Evolutionary conservation across 2,888 invertebrate species (phyloP), one percentile per base, ranked within the genome.

Genomic region (Labia minor): DNA sequence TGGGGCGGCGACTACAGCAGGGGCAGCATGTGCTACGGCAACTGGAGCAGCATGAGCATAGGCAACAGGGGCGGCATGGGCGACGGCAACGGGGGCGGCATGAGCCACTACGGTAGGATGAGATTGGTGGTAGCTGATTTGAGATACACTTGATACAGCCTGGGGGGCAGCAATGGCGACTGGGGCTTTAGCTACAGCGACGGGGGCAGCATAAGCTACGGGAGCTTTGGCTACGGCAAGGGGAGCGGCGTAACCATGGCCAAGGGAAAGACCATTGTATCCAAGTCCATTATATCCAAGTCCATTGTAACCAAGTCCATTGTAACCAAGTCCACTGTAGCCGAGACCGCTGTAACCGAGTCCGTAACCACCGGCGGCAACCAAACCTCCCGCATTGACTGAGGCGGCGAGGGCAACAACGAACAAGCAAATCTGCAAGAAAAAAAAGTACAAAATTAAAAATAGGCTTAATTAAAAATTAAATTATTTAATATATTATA

Each of bases 281-380:
- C 71, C 71, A 18, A 70, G 69, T 64, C 71, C 72, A 19, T 67
- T 67, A 14, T n/a, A 49, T 19, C 66, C 69, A 66, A 69, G 69
- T 14, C 64, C 61, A 16, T 49, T 66, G 19, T 66, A 67, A 19
- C 73, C 73, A n/a, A 74, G 67, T 21, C 64, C 65, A 62, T 67
- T 69, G 62, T 65, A 71, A n/a, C 70, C 70, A 26, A 71, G 70
- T 16, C 70, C 70, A n/a, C 69, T 69, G 11, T 37, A 62, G 19
- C 37, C 37, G 63, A 37, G 62, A 61, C 21, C n/a, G 2, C 65
- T 33, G 18, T 64, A 64, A 16, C 66, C 66, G 8, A 63, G 66
- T 10, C 62, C 66, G 20, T 65, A 65, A 4, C 65, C 65, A 6
- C 19, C 18, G n/a, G 49, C 49, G 49, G 49, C 49, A 16, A 49